Evolutionary conservation across 1,140 invertebrate genomes (phyloP).

Genomic region (Thalassaphorura encarpata): DNA sequence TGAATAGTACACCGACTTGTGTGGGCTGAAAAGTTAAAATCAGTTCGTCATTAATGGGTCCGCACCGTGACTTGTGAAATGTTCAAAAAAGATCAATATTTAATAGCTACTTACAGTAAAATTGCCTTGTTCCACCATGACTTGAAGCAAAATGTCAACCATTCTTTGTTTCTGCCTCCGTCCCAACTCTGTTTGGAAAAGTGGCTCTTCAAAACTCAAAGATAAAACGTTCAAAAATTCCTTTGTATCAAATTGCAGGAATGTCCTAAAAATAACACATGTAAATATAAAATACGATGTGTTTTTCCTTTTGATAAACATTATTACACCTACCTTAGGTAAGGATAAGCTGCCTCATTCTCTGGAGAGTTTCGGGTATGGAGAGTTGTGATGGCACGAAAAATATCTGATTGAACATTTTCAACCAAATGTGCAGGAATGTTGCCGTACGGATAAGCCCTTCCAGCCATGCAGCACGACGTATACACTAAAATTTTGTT

Average conservation of each 20-base stretch:
- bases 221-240: slow-evolving; percentile 84
- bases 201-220: slow-evolving; percentile 75
- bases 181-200: slow-evolving; percentile 62
- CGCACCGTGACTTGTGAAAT: background rate
- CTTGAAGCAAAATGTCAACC: slow-evolving; percentile 66
- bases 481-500: slow-evolving; percentile 86
- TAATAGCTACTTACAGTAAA: slow-evolving; percentile 48
- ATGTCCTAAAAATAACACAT: slow-evolving; percentile 42
- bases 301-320: background rate
- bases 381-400: slow-evolving; percentile 41
- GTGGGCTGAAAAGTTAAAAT: slow-evolving; percentile 37
- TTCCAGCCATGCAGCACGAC: slow-evolving; percentile 84
- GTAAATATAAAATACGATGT: background rate
- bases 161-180: slow-evolving; percentile 62
- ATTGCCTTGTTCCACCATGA: slow-evolving; percentile 58
- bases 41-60: background rate
- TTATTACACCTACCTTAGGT: slow-evolving; percentile 44
- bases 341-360: slow-evolving; percentile 63
- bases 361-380: slow-evolving; percentile 57
- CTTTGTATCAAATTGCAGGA: slow-evolving; percentile 74
- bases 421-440: slow-evolving; percentile 58
- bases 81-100: slow-evolving; percentile 2
- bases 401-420: slow-evolving; percentile 60
- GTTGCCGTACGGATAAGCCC: slow-evolving; percentile 77
- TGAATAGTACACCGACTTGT: slow-evolving; percentile 59